phyloP scores from a whole-genome alignment of 2,113 vertebrate species.

The Elaphurus davidianus region DNA sequence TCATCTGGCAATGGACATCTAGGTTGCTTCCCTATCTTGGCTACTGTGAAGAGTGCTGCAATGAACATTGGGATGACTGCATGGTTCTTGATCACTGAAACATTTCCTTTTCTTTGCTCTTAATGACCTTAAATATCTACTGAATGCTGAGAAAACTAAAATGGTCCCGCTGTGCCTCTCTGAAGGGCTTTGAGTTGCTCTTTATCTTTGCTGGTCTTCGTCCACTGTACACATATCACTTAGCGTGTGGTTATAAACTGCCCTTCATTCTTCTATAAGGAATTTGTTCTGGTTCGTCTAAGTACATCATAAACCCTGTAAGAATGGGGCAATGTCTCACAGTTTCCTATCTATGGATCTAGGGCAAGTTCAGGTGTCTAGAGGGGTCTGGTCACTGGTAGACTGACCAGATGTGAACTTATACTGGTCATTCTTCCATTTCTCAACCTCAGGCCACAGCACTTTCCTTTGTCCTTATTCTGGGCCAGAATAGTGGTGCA shows the following conservation, averaged over 20 bases:
- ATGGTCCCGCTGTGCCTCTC: background rate
- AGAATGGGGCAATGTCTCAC: background rate
- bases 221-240: rapidly evolving
- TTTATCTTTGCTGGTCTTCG: background rate
- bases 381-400: background rate
- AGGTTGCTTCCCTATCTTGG: background rate
- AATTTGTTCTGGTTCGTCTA: background rate
- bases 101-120: background rate
- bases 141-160: background rate
- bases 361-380: background rate
- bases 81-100: background rate
- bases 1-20: background rate
- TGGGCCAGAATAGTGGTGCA: background rate
- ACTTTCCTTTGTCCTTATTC: background rate
- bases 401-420: background rate
- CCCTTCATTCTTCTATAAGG: background rate
- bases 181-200: background rate
- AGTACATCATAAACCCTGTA: background rate
- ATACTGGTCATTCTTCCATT: background rate
- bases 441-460: background rate
- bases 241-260: rapidly evolving
- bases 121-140: background rate
- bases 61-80: background rate
- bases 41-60: background rate
- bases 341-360: background rate